These are phyloP conservation scores for Dendrocincla tyrannina DNA, from an alignment of 2,797 vertebrate genomes.

Conservation along the genomic window DNA sequence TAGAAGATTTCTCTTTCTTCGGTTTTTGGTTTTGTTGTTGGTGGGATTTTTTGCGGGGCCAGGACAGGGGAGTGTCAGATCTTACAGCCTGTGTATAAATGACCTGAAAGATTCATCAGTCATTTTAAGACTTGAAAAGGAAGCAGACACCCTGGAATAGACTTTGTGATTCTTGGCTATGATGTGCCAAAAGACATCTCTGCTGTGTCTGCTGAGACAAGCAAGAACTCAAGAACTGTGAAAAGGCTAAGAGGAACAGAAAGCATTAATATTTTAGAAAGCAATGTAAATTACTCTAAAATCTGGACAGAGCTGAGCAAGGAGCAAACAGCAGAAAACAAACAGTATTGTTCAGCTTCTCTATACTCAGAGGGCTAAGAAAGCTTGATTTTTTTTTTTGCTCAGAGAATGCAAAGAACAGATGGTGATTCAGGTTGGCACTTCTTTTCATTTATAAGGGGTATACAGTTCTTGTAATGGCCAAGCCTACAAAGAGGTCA, in stretches of 20 bases:
- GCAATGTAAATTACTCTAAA: slow-evolving; percentile 46
- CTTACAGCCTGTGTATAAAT: background rate
- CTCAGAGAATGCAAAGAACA: background rate
- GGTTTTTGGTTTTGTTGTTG: background rate
- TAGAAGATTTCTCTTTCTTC: background rate
- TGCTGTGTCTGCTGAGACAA: slow-evolving; percentile 31
- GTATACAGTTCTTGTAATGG: background rate
- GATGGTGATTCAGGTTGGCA: background rate
- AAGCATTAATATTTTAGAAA: slow-evolving; percentile 66
- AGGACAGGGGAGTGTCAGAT: background rate
- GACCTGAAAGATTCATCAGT: background rate
- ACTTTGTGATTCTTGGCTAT: background rate
- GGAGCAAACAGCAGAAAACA: slow-evolving; percentile 29
- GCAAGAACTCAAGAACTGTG: slow-evolving; percentile 9
- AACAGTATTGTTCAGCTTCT: background rate
- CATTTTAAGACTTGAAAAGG: background rate
- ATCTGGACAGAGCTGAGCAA: slow-evolving; percentile 27
- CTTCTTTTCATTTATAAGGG: background rate
- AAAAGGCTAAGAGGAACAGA: slow-evolving; percentile 30
- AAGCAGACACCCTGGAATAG: background rate
- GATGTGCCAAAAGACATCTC: slow-evolving; percentile 14
- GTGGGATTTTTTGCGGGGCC: background rate
- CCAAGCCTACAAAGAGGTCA: background rate
- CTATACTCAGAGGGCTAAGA: background rate
- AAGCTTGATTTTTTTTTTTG: background rate